Base-by-base conservation (phyloP, 2,797 vertebrate genomes). In the Sebastes minor region DNA sequence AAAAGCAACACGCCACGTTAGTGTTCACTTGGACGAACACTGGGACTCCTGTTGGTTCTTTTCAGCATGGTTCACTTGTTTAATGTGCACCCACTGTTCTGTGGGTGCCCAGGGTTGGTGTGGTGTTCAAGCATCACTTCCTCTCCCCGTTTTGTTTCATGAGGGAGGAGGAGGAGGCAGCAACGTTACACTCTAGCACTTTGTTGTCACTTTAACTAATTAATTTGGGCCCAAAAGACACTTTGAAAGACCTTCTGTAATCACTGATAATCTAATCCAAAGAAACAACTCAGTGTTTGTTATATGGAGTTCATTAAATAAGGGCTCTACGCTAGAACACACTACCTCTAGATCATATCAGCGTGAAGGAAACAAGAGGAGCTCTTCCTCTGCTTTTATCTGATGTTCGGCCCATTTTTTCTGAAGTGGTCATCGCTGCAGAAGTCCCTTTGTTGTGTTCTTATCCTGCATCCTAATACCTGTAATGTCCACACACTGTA, bases 241-340 rank as follows among this genome's bases (percentile, higher is more conserved):
- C 67, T 76, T 27, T 65, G 52, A 78, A 53, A 56, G 38, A 66
- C 57, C 25, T 53, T 63, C 57, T 71, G 87, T 87, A 74, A 89
- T 87, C 77, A 88, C 64, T 11, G 76, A 83, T 81, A 60, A 89
- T 88, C 75, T 77, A 73, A 84, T 82, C 84, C 73, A 60, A 59
- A 71, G 59, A 53, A 71, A 61, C 65, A 32, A 27, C 55, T 59
- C 33, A 32, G 80, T 84, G 66, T 90, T 74, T 28, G 75, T 81
- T 87, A 88, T 85, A 81, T 18, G 38, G 81, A 65, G 72, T 70
- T 74, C 78, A 85, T 88, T 88, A 88, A 89, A 87, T 72, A 86
- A 80, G 18, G 82, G 70, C 62, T 61, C 59, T 23, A 74, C 12
- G 16, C 11, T 35, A 52, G 75, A 80, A 33, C 16, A 20, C 23